Conservation (phyloP, 2,797 vertebrate genomes). For the Picus viridis region DNA sequence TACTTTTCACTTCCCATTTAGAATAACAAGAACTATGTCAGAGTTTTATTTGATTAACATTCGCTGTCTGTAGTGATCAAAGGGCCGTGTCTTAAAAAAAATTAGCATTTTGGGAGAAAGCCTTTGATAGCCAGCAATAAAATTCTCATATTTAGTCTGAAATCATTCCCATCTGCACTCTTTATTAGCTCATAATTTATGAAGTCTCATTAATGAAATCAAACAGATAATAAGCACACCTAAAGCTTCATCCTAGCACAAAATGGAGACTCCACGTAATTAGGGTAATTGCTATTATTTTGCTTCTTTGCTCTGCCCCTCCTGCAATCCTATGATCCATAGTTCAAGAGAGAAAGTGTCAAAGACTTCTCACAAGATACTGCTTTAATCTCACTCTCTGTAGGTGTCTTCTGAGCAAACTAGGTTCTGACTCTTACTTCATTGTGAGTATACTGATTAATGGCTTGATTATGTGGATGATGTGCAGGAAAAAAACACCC, state of each 20-base stretch:
- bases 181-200: constrained; percentile 45
- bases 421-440: background rate
- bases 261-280: background rate
- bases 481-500: background rate
- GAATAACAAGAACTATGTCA: constrained; percentile 11
- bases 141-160: constrained; percentile 27
- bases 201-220: constrained; percentile 56
- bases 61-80: constrained; percentile 32
- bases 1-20: constrained; percentile 11
- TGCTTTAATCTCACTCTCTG: constrained; percentile 13
- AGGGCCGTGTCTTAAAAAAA: constrained; percentile 27
- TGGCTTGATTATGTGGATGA: background rate
- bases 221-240: constrained; percentile 55
- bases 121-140: constrained; percentile 55
- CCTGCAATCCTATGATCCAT: constrained; percentile 31
- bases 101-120: constrained; percentile 47
- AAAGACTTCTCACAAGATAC: background rate
- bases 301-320: constrained; percentile 37
- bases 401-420: constrained; percentile 7
- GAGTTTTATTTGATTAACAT: constrained; percentile 59
- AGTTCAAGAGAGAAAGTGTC: constrained; percentile 34
- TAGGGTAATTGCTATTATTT: constrained; percentile 11
- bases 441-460: background rate
- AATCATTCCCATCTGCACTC: constrained; percentile 45
- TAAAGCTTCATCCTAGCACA: constrained; percentile 35